These are phyloP conservation scores for Ammodytes marinus DNA, from an alignment of 2,113 vertebrate species.

Conservation along the genomic window DNA sequence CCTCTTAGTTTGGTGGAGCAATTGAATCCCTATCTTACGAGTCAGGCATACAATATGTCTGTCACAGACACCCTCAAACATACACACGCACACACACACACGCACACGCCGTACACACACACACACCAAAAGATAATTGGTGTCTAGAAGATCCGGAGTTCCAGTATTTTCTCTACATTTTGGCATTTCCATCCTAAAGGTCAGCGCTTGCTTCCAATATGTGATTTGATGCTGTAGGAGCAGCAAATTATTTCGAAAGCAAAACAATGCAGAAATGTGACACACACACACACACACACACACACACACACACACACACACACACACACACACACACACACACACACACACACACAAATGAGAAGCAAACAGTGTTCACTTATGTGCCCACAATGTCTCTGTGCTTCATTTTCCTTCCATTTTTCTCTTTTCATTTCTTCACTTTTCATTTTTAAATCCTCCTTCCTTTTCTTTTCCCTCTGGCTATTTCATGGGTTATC, in stretches of 20 bases:
- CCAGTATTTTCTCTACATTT: conserved; percentile 45
- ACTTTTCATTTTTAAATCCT: not conserved
- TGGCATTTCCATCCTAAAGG: conserved; percentile 76
- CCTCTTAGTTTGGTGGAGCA: conserved; percentile 10
- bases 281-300: conserved; percentile 7
- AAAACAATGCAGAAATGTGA: conserved; percentile 36
- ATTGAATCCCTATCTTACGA: conserved; percentile 41
- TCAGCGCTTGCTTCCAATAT: conserved; percentile 59
- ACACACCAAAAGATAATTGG: conserved; percentile 63
- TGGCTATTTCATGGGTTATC: conserved; percentile 58
- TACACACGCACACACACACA: conserved; percentile 2
- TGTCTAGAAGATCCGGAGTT: conserved; percentile 50
- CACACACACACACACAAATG: conserved; percentile 23
- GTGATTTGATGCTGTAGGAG: conserved; percentile 39
- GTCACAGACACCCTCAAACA: conserved; percentile 11
- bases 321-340: not conserved
- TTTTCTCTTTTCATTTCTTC: not conserved
- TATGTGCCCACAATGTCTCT: not conserved
- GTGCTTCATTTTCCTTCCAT: conserved; percentile 9
- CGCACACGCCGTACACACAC: conserved; percentile 1
- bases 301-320: not conserved
- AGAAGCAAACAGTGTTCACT: conserved; percentile 35
- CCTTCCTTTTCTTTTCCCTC: conserved; percentile 29
- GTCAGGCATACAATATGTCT: conserved; percentile 15
- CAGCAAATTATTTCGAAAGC: conserved; percentile 45